Evolutionary conservation across 1,140 invertebrate species (phyloP).

Genomic region (Drosophila sucinea): DNA sequence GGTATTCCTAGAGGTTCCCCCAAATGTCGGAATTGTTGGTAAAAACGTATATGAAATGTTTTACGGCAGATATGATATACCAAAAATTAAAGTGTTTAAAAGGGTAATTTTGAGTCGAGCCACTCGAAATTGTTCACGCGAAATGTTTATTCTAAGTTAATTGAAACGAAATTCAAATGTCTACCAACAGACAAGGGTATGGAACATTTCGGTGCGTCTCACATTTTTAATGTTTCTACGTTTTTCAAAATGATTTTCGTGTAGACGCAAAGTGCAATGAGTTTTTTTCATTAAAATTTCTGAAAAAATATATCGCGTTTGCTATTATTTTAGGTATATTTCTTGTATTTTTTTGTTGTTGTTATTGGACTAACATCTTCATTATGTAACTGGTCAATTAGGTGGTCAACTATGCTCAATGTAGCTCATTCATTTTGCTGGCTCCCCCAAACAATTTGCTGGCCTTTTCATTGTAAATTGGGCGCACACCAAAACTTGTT

Average conservation of each 20-base stretch:
- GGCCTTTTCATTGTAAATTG: conserved; percentile 55
- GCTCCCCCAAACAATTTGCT: conserved; percentile 58
- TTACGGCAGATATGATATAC: too few species aligned
- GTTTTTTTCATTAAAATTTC: conserved; percentile 3
- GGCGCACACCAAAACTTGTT: conserved; percentile 34
- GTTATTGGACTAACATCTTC: conserved; percentile 45
- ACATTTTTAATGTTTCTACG: too few species aligned
- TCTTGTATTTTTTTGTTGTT: not conserved
- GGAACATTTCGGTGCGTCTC: too few species aligned
- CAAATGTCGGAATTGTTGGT: too few species aligned
- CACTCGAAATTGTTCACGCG: too few species aligned
- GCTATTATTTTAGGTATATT: conserved; percentile 2
- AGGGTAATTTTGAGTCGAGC: too few species aligned
- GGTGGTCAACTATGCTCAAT: conserved; percentile 29
- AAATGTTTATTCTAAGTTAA: too few species aligned
- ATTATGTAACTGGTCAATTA: conserved; percentile 67
- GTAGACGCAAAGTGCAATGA: not conserved
- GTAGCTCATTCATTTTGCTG: conserved; percentile 31
- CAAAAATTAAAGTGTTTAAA: too few species aligned
- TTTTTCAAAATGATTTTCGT: not conserved
- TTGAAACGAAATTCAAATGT: too few species aligned
- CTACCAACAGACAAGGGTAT: too few species aligned
- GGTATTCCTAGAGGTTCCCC: too few species aligned
- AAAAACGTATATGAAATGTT: too few species aligned
- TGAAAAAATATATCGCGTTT: not conserved